Evolutionary conservation across 2,888 invertebrate genomes (phyloP), one percentile per base, ranked within the genome.

Genomic region (Andrena minutula): DNA sequence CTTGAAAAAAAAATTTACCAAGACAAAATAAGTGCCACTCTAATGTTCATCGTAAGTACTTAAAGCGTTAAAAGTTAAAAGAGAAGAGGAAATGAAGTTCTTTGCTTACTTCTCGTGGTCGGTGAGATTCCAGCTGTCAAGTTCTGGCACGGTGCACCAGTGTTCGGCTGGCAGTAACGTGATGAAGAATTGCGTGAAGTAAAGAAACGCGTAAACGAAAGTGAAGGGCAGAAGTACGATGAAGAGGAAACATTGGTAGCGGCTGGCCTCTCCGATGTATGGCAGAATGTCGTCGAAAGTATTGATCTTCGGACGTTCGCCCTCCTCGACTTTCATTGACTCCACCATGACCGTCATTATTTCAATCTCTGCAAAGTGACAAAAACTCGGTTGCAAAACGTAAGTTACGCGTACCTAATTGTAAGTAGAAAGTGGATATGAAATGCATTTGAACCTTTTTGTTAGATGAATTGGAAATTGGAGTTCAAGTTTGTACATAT

Each of bases 121-220:
- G 10, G 93, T 93, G 64, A 94, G 79, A 86, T 93, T 93, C 79
- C 84, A 89, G 3, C 10, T 66, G 2, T 89, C 86, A 56, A 94
- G 86, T 65, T 93, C 93, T 2, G 93, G 92, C 10, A 94, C 89
- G 10, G 80, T 84, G 87, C 94, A 94, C 93, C 94, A 94, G 64
- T 94, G 92, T 56, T 93, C 92, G 63, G 91, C 90, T 0, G 94
- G 94, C 23, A 93, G 75, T 53, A 94, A 89, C 2, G 94, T 94
- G 64, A 94, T 87, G 81, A 94, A 94, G 86, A 94, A 93, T 84
- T 94, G 94, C 20, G 93, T 92, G 81, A 94, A 94, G 79, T 94
- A 94, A 10, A 94, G 91, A 79, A 93, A 93, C 2, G 93, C 93
- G 74, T 94, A 94, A 63, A 93, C 93, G 81, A 94, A 92, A 56